Evolutionary conservation across 1,140 invertebrate species (phyloP).

Genomic region (Pygmarrhopalites habei): DNA sequence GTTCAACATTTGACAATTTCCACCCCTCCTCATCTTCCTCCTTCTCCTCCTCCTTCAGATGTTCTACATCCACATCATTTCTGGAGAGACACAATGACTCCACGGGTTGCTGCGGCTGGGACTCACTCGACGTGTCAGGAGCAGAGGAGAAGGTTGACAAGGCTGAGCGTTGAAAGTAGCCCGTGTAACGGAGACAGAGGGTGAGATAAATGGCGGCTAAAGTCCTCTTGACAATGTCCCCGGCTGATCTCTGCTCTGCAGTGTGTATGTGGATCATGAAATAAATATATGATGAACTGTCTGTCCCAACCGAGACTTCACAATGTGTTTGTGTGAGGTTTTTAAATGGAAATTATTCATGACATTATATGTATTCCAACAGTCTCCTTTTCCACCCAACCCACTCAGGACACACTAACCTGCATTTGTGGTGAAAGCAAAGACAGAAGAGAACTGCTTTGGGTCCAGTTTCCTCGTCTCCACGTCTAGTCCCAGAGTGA

Average conservation of each 20-base stretch:
- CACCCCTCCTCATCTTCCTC: constrained; percentile 1
- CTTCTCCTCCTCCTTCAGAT: background rate
- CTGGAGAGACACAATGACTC: background rate
- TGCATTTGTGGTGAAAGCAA: constrained; percentile 41
- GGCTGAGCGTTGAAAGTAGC: constrained; percentile 39
- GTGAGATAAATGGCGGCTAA: constrained; percentile 52
- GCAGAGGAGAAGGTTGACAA: constrained; percentile 3
- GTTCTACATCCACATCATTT: background rate
- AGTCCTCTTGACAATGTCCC: constrained; percentile 49
- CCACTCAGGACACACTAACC: no score
- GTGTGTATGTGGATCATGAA: constrained; percentile 48
- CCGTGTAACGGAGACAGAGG: constrained; percentile 47
- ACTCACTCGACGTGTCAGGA: constrained; percentile 23
- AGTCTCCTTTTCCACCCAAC: no score
- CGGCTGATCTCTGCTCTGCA: constrained; percentile 43
- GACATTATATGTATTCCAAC: no score
- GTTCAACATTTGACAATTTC: constrained; percentile 28
- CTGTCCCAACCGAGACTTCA: no score
- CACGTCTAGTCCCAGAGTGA: constrained; percentile 11
- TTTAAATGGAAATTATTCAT: no score
- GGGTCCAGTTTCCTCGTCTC: constrained; percentile 43
- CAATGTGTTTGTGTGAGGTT: no score
- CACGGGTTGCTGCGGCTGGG: background rate
- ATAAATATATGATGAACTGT: no score
- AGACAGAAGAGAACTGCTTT: constrained; percentile 43